Evolutionary conservation across 2,888 invertebrate genomes (phyloP).

Genomic region (Acrobasis suavella): DNA sequence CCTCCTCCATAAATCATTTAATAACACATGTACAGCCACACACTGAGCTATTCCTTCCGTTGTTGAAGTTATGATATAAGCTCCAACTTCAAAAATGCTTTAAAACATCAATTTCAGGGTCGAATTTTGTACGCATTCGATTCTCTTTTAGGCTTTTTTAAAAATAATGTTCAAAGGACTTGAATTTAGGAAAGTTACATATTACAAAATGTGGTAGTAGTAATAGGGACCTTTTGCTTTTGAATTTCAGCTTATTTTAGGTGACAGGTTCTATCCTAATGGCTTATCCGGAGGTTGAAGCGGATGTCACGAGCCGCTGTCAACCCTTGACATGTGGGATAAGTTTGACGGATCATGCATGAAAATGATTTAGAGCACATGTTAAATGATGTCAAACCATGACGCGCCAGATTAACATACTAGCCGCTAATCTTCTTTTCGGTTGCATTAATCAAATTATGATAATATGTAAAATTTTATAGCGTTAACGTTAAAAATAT

Average conservation of each 20-base stretch:
- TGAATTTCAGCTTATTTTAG: conserved; percentile 43
- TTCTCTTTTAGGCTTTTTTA: conserved; percentile 50
- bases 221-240: conserved; percentile 44
- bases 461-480: conserved; percentile 40
- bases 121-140: conserved; percentile 32
- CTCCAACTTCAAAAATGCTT: conserved; percentile 39
- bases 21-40: conserved; percentile 81
- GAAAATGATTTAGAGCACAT: conserved; percentile 63
- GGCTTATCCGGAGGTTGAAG: conserved; percentile 64
- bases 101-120: conserved; percentile 34
- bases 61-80: conserved; percentile 51
- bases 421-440: conserved; percentile 31
- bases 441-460: conserved; percentile 37
- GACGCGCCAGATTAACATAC: conserved; percentile 38
- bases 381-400: conserved; percentile 47
- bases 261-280: conserved; percentile 46
- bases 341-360: conserved; percentile 73
- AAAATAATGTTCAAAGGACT: conserved; percentile 45
- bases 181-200: conserved; percentile 53
- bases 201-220: conserved; percentile 39
- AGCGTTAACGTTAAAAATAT: conserved; percentile 40
- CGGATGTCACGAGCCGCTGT: conserved; percentile 75
- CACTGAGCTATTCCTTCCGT: conserved; percentile 80
- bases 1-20: conserved; percentile 81
- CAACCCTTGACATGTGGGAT: conserved; percentile 77